These are phyloP conservation scores for Strix uralensis DNA, from an alignment of 2,113 vertebrate genomes.

Conservation along the genomic window DNA sequence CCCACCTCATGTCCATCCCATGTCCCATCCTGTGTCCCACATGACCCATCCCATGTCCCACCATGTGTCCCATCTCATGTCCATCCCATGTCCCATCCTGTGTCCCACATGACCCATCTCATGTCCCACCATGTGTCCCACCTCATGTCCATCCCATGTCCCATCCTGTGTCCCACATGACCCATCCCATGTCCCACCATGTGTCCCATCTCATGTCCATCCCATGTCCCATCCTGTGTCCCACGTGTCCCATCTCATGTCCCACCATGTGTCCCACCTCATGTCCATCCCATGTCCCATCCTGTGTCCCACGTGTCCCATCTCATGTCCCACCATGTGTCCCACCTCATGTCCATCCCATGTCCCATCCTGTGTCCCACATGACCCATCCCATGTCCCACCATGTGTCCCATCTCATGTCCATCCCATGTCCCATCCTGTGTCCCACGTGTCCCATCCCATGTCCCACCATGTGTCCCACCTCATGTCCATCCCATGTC, in stretches of 20 bases:
- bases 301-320: not conserved
- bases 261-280: not conserved
- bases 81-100: no score
- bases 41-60: not conserved
- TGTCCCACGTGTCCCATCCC: not conserved
- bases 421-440: not conserved
- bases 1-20: not conserved
- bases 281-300: not conserved
- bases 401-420: not conserved
- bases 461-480: no score
- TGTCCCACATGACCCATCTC: no score
- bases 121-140: not conserved
- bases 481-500: not conserved
- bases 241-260: not conserved
- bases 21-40: not conserved
- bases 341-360: no score
- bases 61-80: not conserved
- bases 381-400: not conserved
- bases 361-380: no score
- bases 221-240: no score
- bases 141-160: not conserved
- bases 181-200: no score
- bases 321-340: not conserved
- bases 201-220: not conserved
- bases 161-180: not conserved